phyloP scores from a whole-genome alignment of 2,797 vertebrate species.

The Zalophus californianus region DNA sequence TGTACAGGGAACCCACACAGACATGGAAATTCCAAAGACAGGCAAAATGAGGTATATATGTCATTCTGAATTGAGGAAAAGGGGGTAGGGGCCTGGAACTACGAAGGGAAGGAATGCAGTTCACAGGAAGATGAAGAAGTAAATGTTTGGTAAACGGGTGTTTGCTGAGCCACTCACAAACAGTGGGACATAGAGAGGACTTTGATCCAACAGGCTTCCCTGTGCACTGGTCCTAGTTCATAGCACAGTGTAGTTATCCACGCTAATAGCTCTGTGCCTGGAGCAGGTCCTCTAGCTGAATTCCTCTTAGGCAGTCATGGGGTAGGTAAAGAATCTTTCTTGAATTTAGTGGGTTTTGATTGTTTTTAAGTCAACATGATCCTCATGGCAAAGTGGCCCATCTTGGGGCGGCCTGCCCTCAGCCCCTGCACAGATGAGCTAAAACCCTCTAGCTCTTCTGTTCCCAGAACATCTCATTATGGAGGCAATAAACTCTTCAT shows the following conservation, averaged over 20 bases:
- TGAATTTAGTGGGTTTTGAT: background rate
- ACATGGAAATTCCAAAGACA: background rate
- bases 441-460: background rate
- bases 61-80: background rate
- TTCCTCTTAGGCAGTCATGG: background rate
- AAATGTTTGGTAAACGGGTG: background rate
- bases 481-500: too few relatives aligned
- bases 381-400: background rate
- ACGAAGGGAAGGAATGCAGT: background rate
- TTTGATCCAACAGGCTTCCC: background rate
- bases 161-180: background rate
- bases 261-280: background rate
- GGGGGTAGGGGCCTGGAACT: background rate
- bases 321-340: background rate
- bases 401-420: background rate
- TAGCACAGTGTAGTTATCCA: background rate
- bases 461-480: background rate
- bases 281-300: background rate
- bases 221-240: background rate
- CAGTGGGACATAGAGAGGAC: background rate
- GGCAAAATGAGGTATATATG: background rate
- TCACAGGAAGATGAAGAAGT: background rate
- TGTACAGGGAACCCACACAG: rapidly evolving
- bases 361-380: background rate
- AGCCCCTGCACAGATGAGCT: background rate